Evolutionary conservation across 2,888 invertebrate genomes (phyloP), one percentile per base, ranked within the genome.

Genomic region (Drosophila demipolita): DNA sequence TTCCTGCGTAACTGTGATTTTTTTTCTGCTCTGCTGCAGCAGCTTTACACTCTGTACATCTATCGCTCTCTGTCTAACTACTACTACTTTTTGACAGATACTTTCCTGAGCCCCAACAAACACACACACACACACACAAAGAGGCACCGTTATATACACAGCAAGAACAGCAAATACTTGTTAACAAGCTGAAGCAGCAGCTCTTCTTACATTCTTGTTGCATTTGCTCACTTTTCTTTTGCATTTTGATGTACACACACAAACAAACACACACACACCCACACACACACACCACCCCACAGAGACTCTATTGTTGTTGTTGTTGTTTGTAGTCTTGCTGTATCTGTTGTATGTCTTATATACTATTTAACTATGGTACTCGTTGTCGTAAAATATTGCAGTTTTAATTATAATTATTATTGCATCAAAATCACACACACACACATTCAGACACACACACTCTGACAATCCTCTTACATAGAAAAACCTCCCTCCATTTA

Each of bases 341-440:
- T 81, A 84, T 70, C 74, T 80, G 71, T 70, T 89, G 70, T 75
- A 75, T 72, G 70, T 59, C 81, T 73, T 57, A 66, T 42, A 68
- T 65, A 67, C 59, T 82, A 63, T 20, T 67, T 85, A 68, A 71
- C 58, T 75, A 79, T 77, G 61, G 50, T 78, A 79, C 80, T 90
- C 64, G 75, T 82, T 88, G 86, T 83, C 70, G 78, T 82, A 73
- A 61, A 78, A 74, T 78, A 66, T 87, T 86, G 74, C 82, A 68
- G 72, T 71, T 73, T 87, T 87, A 54, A 75, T 78, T 66, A 50
- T 67, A 29, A 60, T 61, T 58, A 64, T 58, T 53, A 80, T 78
- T 82, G 12, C 45, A 70, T 68, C 78, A 77, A 66, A 63, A 70
- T 68, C 78, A 77, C 65, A 63, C 60, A 65, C 45, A 66, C 63